Base-by-base conservation (phyloP, 2,113 vertebrate species). In the Isichthys henryi region DNA sequence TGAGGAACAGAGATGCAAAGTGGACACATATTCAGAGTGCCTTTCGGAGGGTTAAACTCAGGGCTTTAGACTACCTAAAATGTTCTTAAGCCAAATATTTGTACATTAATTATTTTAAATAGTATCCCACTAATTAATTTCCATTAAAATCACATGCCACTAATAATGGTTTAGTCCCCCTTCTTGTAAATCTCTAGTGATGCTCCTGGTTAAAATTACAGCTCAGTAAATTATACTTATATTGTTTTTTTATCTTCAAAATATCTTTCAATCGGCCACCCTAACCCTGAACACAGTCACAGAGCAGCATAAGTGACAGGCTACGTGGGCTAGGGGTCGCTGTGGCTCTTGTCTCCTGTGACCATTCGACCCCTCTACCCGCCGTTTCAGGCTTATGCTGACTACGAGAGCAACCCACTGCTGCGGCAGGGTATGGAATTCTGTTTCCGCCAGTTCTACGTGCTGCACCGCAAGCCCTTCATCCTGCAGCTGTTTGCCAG, bases 391-490 rank as follows among this genome's bases (percentile, higher is more conserved):
- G 98, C 98, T 0, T 99, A 99, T 0, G 96, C 98, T 0, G 98
- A 99, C 94, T 99, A 99, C 1, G 98, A 99, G 92, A 99, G 98
- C 93, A 98, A 99, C 92, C 98, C 98, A 0, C 94, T 98, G 91
- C 92, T 99, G 89, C 97, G 98, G 39, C 97, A 97, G 92, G 98
- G 97, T 8, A 98, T 99, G 0, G 98, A 99, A 92, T 99, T 99
- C 88, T 97, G 98, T 0, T 99, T 98, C 91, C 95, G 97, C 17
- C 98, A 99, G 95, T 99, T 99, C 95, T 99, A 99, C n/a, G 92
- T 99, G 89, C 97, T 99, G 56, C 98, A 99, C 92, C 96, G 98
- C 50, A 99, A 99, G 90, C 98, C 98, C 3, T 99, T 99, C 48
- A 92, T 98, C 90, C 96, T 99, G 91, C 98, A 99, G 92, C 96